Conservation (phyloP, 1,140 invertebrate species). For the Calycopis cecrops region DNA sequence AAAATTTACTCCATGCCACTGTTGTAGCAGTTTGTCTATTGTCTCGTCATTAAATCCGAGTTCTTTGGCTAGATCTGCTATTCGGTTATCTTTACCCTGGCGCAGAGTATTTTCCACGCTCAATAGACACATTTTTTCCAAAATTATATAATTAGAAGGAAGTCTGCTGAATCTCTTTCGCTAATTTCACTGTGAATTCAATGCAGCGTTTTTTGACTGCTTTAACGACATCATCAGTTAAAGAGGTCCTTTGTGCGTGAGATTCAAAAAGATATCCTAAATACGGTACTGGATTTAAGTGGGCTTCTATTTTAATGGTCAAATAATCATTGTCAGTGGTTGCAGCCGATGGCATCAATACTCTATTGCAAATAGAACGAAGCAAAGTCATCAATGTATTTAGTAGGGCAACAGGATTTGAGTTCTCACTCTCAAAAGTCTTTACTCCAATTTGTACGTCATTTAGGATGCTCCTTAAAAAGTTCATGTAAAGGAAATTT, state of each 20-base stretch:
- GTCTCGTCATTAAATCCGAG: neutral
- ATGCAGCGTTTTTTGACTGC: neutral
- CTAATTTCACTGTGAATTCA: constrained; percentile 3
- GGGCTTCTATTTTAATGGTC: constrained; percentile 3
- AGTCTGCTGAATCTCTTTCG: neutral
- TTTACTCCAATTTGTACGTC: constrained; percentile 22
- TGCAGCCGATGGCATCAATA: constrained; percentile 14
- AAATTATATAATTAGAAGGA: constrained; percentile 2
- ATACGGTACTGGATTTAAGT: constrained; percentile 7
- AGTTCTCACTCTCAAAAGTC: constrained; percentile 22
- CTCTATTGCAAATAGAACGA: constrained; percentile 22
- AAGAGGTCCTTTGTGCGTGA: neutral
- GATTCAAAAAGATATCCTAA: constrained; percentile 11
- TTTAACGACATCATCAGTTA: neutral
- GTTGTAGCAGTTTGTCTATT: neutral
- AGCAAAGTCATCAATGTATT: constrained; percentile 20
- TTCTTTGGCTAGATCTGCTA: neutral
- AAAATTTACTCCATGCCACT: constrained; percentile 1
- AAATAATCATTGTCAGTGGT: constrained; percentile 8
- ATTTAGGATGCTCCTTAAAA: constrained; percentile 20
- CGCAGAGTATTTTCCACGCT: neutral
- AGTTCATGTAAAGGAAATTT: constrained; percentile 20
- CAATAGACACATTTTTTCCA: constrained; percentile 6
- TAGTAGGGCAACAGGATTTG: constrained; percentile 22
- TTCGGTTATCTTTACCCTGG: neutral